Conservation (phyloP, 2,888 invertebrate species). For the Idaea straminata region DNA sequence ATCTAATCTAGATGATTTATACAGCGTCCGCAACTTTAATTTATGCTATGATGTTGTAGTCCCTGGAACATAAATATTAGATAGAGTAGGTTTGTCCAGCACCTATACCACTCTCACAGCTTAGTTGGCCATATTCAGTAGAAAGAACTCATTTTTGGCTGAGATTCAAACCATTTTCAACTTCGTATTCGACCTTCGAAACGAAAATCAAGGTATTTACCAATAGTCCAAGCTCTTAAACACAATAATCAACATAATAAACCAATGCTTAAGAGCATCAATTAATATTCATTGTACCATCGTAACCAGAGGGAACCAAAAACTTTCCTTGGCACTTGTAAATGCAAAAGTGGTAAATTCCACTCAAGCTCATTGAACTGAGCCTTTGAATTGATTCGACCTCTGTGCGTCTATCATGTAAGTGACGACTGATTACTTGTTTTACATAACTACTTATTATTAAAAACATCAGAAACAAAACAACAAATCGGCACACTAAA, state of each 20-base stretch:
- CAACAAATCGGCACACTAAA: no score
- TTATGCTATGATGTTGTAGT: no score
- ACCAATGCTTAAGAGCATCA: background rate
- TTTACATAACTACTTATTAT: background rate
- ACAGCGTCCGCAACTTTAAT: no score
- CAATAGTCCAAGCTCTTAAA: background rate
- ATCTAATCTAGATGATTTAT: no score
- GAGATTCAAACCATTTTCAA: no score
- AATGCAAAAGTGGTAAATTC: conserved; percentile 45
- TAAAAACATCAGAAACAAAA: no score
- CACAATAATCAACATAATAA: background rate
- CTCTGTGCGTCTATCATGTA: conserved; percentile 11
- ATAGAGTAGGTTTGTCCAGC: no score
- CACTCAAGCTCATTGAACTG: conserved; percentile 34
- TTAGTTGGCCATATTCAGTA: no score
- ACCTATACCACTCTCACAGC: no score
- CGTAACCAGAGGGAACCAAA: conserved; percentile 22
- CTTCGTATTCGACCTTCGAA: no score
- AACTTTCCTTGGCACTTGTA: conserved; percentile 35
- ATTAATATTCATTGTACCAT: conserved; percentile 17
- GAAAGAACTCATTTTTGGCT: no score
- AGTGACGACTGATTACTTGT: background rate
- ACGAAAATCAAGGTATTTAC: background rate
- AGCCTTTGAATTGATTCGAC: conserved; percentile 47
- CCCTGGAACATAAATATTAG: no score